phyloP scores from a whole-genome alignment of 2,113 vertebrate genomes.

The Apeltes quadracus region DNA sequence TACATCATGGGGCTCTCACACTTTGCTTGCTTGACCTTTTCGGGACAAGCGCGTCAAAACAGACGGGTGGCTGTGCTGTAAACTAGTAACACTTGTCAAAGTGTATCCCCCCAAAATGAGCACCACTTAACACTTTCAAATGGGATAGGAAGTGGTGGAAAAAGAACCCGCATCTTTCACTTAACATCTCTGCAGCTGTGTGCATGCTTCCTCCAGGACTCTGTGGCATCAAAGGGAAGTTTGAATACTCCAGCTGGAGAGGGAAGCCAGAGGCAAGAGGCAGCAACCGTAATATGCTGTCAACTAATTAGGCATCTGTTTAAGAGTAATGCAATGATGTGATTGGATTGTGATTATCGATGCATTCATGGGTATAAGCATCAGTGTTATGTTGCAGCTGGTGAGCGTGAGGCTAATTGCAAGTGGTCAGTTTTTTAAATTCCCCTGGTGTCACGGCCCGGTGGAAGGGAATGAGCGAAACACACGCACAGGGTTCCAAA shows the following conservation, averaged over 20 bases:
- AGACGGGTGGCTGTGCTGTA: conserved; percentile 1
- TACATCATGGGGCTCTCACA: conserved; percentile 25
- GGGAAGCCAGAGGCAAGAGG: not conserved
- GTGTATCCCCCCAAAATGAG: not conserved
- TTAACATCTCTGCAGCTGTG: not conserved
- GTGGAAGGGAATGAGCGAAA: too few relatives aligned
- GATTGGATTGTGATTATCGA: not conserved
- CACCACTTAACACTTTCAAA: conserved; percentile 9
- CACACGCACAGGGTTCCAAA: too few relatives aligned
- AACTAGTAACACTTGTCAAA: conserved; percentile 9
- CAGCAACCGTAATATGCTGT: not conserved
- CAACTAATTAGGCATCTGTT: not conserved
- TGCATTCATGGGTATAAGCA: not conserved
- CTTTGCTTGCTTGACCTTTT: conserved; percentile 27
- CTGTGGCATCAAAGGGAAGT: not conserved
- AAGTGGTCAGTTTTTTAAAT: not conserved
- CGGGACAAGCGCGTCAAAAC: conserved; percentile 12
- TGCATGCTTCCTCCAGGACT: not conserved
- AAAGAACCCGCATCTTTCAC: not conserved
- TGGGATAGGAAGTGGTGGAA: not conserved
- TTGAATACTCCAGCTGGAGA: not conserved
- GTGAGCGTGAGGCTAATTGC: not conserved
- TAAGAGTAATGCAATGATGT: not conserved
- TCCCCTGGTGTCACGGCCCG: not conserved
- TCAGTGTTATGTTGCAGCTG: not conserved